Percentiles rank a stretch among this genome's conserved stretches.
These are phyloP conservation scores for Euglossa dilemma DNA, from an alignment of 1,140 invertebrate genomes.

Conservation along the genomic window DNA sequence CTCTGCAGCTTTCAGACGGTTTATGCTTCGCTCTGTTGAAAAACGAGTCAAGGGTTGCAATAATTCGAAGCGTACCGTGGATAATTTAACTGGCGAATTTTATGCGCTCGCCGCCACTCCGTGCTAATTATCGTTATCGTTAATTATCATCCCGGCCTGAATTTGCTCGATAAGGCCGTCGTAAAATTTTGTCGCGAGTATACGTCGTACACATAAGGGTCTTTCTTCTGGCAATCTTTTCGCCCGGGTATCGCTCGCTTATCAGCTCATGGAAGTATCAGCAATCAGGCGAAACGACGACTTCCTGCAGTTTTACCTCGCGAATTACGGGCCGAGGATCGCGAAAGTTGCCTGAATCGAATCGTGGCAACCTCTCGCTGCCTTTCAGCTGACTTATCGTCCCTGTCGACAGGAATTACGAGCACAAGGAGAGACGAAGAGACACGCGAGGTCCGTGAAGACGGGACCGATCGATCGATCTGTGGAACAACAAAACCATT, in stretches of 20 bases:
- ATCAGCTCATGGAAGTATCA: neutral
- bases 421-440: constrained; percentile 45
- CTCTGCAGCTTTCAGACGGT: constrained; percentile 21
- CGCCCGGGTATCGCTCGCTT: neutral
- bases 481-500: constrained; percentile 70
- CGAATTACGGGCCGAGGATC: constrained; percentile 1
- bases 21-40: constrained; percentile 14
- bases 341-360: constrained; percentile 3
- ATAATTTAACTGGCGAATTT: neutral
- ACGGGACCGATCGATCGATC: constrained; percentile 63
- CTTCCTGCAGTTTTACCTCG: constrained; percentile 24
- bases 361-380: constrained; percentile 13
- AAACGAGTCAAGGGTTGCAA: constrained; percentile 23
- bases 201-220: neutral
- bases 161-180: no score
- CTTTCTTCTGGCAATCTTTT: neutral
- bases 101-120: neutral
- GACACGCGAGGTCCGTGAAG: constrained; percentile 49
- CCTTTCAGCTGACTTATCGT: constrained; percentile 50
- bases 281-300: neutral
- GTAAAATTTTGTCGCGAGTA: neutral
- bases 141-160: neutral
- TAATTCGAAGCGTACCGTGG: neutral
- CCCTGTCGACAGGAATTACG: constrained; percentile 47
- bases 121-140: neutral